Evolutionary conservation across 1,140 invertebrate genomes (phyloP).

Genomic region (Cydia pomonella): DNA sequence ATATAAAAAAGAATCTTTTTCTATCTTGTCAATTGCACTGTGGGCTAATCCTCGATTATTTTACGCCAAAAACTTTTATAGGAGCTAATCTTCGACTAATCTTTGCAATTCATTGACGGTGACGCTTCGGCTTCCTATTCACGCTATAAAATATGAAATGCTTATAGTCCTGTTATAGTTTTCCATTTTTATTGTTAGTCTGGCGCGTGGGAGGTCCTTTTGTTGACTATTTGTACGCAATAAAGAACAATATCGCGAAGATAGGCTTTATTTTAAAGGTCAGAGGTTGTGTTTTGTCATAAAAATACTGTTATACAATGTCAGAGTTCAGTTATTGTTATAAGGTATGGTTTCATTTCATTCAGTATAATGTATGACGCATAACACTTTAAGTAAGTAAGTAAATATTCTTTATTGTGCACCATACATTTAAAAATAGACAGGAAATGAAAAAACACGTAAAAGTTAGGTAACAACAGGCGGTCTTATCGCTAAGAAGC

Average conservation of each 20-base stretch:
- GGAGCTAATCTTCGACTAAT: background rate
- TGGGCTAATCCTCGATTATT: background rate
- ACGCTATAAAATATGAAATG: conserved; percentile 15
- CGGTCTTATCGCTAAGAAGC: no score
- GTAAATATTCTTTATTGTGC: no score
- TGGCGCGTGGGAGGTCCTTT: conserved; percentile 10
- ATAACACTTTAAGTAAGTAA: no score
- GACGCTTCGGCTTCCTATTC: conserved; percentile 11
- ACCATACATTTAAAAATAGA: no score
- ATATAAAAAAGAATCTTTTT: background rate
- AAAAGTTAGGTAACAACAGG: no score
- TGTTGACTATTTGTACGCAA: conserved; percentile 12
- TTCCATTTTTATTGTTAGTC: conserved; percentile 2
- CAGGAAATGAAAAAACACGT: no score
- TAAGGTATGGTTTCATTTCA: background rate
- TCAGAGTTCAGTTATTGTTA: conserved; percentile 6
- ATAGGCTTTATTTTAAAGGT: conserved; percentile 16
- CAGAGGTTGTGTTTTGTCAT: conserved; percentile 6
- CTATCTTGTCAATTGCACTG: background rate
- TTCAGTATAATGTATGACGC: background rate
- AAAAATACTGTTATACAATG: conserved; percentile 13
- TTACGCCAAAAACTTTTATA: background rate
- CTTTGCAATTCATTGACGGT: background rate
- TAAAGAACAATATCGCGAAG: conserved; percentile 25
- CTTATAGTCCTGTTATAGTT: background rate